A percentile compares a stretch with the other conserved stretches of the same genome.
Conservation (phyloP, 2,113 vertebrate genomes). For the Coryphaenoides rupestris region DNA sequence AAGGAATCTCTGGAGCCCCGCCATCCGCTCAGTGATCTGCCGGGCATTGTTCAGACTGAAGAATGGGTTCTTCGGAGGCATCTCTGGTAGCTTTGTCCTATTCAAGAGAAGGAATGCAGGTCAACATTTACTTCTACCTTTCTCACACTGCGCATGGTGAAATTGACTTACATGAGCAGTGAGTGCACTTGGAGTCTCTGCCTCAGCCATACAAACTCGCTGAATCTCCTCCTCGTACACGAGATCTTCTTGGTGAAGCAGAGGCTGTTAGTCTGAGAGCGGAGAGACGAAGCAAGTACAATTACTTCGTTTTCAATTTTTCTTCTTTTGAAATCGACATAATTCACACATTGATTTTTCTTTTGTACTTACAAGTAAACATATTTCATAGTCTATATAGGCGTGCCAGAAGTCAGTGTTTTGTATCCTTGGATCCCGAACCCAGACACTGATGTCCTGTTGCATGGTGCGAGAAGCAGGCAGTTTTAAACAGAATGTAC, state of each 20-base stretch:
- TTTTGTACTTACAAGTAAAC: slow-evolving; percentile 87
- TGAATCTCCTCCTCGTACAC: slow-evolving; percentile 86
- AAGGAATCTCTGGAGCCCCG: slow-evolving; percentile 89
- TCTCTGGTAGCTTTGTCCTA: slow-evolving; percentile 72
- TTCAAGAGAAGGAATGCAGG: not conserved
- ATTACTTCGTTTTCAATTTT: too few relatives aligned
- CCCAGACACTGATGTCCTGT: slow-evolving; percentile 91
- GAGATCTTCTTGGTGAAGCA: slow-evolving; percentile 92
- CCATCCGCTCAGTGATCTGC: slow-evolving; percentile 84
- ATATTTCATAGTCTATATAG: slow-evolving; percentile 94
- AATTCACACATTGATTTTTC: not conserved
- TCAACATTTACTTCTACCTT: too few relatives aligned
- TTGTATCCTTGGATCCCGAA: slow-evolving; percentile 88
- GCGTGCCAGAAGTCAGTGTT: slow-evolving; percentile 95
- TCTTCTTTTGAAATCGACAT: too few relatives aligned
- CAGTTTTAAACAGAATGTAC: slow-evolving; percentile 1
- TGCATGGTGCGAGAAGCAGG: slow-evolving; percentile 74
- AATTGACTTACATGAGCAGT: slow-evolving; percentile 81
- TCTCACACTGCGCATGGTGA: not conserved
- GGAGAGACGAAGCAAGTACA: not conserved
- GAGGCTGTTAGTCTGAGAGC: slow-evolving; percentile 82
- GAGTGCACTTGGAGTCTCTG: slow-evolving; percentile 89
- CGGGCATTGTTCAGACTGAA: slow-evolving; percentile 90
- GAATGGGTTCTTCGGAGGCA: slow-evolving; percentile 90
- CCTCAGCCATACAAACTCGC: slow-evolving; percentile 94